Conservation (phyloP, 2,797 vertebrate species). For the Nannoperca obscura region DNA sequence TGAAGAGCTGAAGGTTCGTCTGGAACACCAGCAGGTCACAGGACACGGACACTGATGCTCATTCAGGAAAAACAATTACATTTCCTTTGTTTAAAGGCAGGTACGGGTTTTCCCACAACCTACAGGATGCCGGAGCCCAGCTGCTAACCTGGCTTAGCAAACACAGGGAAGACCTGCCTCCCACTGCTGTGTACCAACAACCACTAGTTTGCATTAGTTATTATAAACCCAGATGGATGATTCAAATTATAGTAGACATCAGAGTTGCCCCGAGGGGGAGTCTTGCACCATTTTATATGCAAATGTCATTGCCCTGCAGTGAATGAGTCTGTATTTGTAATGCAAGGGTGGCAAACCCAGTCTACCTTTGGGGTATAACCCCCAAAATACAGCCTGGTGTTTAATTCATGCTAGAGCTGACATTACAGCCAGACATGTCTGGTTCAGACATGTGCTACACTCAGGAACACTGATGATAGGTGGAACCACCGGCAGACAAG, state of each 20-base stretch:
- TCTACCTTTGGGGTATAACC: conserved; percentile 24
- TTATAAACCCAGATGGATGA: conserved; percentile 13
- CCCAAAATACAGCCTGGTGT: conserved; percentile 31
- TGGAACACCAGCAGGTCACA: conserved; percentile 25
- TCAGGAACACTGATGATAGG: conserved; percentile 54
- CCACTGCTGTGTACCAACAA: conserved; percentile 1
- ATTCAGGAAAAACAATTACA: background rate
- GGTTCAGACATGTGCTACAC: conserved; percentile 22
- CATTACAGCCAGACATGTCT: conserved; percentile 26
- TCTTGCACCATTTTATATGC: conserved; percentile 8
- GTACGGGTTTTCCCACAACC: background rate
- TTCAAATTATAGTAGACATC: conserved; percentile 27
- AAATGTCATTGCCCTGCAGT: conserved; percentile 21
- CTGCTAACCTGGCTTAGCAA: conserved; percentile 9
- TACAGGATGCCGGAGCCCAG: background rate
- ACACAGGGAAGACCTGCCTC: background rate
- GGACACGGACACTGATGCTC: conserved; percentile 9
- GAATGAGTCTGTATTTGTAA: conserved; percentile 34
- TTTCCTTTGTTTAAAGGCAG: background rate
- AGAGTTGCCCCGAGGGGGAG: background rate
- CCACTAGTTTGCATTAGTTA: conserved; percentile 36
- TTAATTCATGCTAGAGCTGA: conserved; percentile 39
- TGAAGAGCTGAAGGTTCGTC: conserved; percentile 21
- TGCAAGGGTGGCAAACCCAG: conserved; percentile 23
- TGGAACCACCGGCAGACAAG: conserved; percentile 53